Base-by-base conservation (phyloP, 2,113 vertebrate species). In the Felis chaus region DNA sequence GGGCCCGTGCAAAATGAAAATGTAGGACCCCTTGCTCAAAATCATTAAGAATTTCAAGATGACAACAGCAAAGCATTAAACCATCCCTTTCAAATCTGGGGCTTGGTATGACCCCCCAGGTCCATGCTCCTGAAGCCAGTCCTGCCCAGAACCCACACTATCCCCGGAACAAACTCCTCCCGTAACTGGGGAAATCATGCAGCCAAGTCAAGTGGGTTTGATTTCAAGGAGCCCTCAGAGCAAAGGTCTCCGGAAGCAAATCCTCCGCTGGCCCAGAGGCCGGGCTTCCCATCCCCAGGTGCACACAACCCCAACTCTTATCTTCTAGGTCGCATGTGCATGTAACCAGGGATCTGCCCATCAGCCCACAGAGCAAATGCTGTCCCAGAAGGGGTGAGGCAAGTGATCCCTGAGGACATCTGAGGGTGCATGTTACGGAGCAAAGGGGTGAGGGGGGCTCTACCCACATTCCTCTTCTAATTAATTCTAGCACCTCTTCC, bases 1-100 rank as follows among this genome's bases (percentile, higher is more conserved):
- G 80, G 57, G 4, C 39, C 31, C 83, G 41, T 19, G 27, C 41
- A 71, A 92, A 85, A 71, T 36, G 48, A 94, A 93, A 92, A 76
- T 5, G 5, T 41, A 57, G 39, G n/a, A 14, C 25, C 76, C 33
- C 68, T 88, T 41, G 7, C 57, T 78, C 61, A n/a, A 65, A 82
- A 78, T 41, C 18, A 29, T 5, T 25, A 83, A 27, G 68, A 81
- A 76, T 69, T 80, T 9, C 53, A 61, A 69, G 79, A 84, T 6
- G 19, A 36, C 50, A 36, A 53, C 4, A 89, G 33, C 10, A 85
- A 39, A 65, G 39, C 57, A 50, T 81, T 16, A 66, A 82, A 41
- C 23, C 27, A 39, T 33, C 3, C 7, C 18, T 81, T 79, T 65
- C 9, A 15, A 79, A 87, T 36, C 4, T 33, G 29, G 19, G 18